Conservation (phyloP, 1,140 invertebrate species). For the Halesus radiatus region DNA sequence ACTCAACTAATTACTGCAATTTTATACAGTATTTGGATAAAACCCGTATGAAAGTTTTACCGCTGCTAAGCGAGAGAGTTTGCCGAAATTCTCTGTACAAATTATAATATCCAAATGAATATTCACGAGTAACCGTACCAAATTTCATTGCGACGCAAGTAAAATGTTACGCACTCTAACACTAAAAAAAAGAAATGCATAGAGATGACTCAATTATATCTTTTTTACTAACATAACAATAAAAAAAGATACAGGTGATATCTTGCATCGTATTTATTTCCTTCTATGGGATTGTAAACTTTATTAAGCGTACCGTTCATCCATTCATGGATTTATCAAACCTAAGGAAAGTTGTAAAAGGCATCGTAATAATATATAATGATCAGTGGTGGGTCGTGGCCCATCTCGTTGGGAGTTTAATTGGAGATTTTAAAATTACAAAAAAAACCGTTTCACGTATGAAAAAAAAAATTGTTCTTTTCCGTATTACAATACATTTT, state of each 20-base stretch:
- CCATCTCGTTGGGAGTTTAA: too few species aligned
- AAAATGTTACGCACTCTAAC: not conserved
- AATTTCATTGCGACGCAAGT: not conserved
- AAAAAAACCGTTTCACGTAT: too few species aligned
- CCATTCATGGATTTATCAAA: too few species aligned
- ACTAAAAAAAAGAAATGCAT: conserved; percentile 1
- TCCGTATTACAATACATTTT: too few species aligned
- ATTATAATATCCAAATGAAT: conserved; percentile 17
- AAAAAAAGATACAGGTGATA: not conserved
- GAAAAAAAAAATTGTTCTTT: too few species aligned
- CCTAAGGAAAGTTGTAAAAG: too few species aligned
- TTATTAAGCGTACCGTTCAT: too few species aligned
- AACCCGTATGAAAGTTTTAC: conserved; percentile 18
- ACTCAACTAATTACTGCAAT: not conserved
- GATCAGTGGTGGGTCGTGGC: too few species aligned
- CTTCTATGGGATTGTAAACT: too few species aligned
- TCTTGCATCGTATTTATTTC: too few species aligned
- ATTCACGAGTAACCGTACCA: conserved; percentile 1
- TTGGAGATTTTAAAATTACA: too few species aligned
- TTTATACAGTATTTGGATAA: conserved; percentile 7
- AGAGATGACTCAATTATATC: not conserved
- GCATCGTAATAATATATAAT: too few species aligned
- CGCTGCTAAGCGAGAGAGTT: not conserved
- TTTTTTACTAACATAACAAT: not conserved
- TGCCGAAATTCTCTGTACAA: not conserved